Evolutionary conservation across 1,140 invertebrate species (phyloP), one percentile per base, ranked within the genome.

Genomic region (Anastrepha obliqua): DNA sequence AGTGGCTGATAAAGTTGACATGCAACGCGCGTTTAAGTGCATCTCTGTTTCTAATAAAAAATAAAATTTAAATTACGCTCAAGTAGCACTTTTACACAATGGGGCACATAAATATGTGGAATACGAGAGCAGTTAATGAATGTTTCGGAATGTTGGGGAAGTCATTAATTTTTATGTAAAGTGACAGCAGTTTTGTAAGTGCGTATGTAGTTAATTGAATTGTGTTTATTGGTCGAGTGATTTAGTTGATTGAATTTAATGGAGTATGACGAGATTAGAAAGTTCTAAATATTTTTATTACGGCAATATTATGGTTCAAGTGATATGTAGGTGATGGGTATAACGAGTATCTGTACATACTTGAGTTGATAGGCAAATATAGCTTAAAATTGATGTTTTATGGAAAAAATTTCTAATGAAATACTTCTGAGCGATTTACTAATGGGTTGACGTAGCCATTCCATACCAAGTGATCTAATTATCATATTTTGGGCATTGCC

Each of bases 1-100:
- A n/a, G 13, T 62, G 60, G 8, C 13, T 62, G 13, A 62, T 62
- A 62, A 62, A 62, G 60, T 62, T 62, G 60, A 62, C 60, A n/a
- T 62, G 60, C 60, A 62, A 17, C 60, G 60, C 15, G 60, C 60
- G 60, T 62, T 62, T 62, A 62, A 62, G 60, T 62, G 60, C 60
- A 62, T 62, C 15, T 55, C 51, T 55, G 51, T 55, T 55, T 55
- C 11, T 2, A 55, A 55, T 55, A 55, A 55, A 55, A 55, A 29
- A 29, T 29, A 29, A 29, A 29, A 29, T 29, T 29, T 0, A 29
- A 29, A 62, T 1, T 62, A 62, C 60, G 60, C 60, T 6, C 60
- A 62, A 62, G 60, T 62, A 62, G 4, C 8, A 62, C 8, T 62
- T 62, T 15, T n/a, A 62, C 15, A 62, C n/a, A 62, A 62, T 17